Conservation (phyloP, 2,797 vertebrate species). For the Phrynocephalus guinanensis region DNA sequence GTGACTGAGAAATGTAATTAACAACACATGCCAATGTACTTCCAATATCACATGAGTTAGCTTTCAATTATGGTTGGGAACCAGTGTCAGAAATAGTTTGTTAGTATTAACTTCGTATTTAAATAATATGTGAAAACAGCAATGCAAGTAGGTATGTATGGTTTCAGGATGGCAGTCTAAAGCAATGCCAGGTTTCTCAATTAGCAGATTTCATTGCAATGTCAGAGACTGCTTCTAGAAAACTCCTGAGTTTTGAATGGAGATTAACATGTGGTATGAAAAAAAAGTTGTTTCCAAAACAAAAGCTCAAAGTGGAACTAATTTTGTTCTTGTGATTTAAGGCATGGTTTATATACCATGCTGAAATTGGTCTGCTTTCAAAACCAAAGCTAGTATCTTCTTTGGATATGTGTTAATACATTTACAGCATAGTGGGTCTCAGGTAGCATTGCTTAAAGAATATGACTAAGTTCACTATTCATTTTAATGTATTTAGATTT, state of each 20-base stretch:
- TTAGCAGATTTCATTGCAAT: background rate
- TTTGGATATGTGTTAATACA: constrained; percentile 54
- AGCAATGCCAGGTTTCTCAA: too few relatives aligned
- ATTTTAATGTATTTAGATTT: background rate
- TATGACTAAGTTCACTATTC: background rate
- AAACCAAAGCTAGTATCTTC: constrained; percentile 48
- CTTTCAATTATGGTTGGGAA: background rate
- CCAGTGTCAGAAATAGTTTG: background rate
- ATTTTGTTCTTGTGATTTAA: constrained; percentile 14
- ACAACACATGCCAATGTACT: background rate
- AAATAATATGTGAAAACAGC: too few relatives aligned
- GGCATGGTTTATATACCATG: background rate
- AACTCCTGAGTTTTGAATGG: background rate
- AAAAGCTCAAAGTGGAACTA: background rate
- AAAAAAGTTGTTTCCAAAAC: background rate
- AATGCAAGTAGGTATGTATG: background rate
- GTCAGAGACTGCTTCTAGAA: background rate
- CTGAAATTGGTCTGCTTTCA: constrained; percentile 39
- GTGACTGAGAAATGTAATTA: background rate
- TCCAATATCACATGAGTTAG: background rate
- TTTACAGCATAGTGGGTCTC: background rate
- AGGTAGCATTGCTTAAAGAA: background rate
- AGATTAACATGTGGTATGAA: background rate
- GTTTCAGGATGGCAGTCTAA: too few relatives aligned
- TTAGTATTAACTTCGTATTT: background rate